These are phyloP conservation scores for Pipa parva DNA, from an alignment of 2,113 vertebrate species.

Conservation along the genomic window DNA sequence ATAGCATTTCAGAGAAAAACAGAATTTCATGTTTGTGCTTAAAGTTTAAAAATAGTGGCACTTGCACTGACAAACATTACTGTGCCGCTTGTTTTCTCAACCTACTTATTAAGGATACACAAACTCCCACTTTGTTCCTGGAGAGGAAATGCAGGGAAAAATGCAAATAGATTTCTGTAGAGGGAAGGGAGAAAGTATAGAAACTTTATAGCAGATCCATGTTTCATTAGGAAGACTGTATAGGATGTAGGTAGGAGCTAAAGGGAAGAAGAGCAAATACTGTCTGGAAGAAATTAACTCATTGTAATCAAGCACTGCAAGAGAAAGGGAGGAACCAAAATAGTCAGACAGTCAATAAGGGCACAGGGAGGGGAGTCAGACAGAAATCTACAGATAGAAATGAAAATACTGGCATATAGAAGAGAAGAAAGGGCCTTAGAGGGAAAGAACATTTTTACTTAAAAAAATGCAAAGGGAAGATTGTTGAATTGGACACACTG, in stretches of 20 bases:
- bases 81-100: conserved; percentile 5
- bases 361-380: conserved; percentile 16
- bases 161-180: conserved; percentile 7
- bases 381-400: conserved; percentile 17
- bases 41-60: conserved; percentile 24
- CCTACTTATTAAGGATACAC: conserved; percentile 21
- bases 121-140: conserved; percentile 34
- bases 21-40: not conserved
- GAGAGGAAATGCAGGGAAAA: conserved; percentile 28
- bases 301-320: conserved; percentile 9
- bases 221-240: not conserved
- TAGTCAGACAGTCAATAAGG: conserved; percentile 12
- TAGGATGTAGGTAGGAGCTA: not conserved
- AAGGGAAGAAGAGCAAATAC: not conserved
- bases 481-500: too few species aligned
- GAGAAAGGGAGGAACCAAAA: conserved; percentile 18
- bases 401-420: conserved; percentile 28
- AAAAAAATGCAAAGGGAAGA: not conserved
- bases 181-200: not conserved
- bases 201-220: not conserved
- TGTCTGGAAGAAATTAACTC: conserved; percentile 34
- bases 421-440: conserved; percentile 32
- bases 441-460: not conserved
- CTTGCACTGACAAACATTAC: conserved; percentile 14
- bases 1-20: not conserved